phyloP scores from a whole-genome alignment of 2,888 invertebrate genomes.

The Ephialtes manifestator region DNA sequence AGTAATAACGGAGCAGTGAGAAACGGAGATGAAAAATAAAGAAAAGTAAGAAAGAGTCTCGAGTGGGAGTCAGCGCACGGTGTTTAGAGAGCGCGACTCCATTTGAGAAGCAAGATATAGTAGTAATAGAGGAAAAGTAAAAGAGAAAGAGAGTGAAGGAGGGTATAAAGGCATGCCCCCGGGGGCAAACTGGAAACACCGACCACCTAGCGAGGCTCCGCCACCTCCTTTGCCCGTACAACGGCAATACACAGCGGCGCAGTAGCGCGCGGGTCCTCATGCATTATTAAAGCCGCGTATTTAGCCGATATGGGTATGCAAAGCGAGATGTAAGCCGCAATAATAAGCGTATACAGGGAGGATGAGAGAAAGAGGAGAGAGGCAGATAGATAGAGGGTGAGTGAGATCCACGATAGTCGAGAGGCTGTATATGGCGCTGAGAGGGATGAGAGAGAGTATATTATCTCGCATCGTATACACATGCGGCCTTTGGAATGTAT shows the following conservation, averaged over 20 bases:
- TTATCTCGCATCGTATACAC: slow-evolving; percentile 37
- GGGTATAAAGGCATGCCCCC: slow-evolving; percentile 61
- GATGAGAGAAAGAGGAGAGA: slow-evolving; percentile 30
- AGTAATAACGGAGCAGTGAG: slow-evolving; percentile 61
- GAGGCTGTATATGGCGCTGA: slow-evolving; percentile 54
- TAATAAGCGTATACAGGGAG: slow-evolving; percentile 79
- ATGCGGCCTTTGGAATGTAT: slow-evolving; percentile 27
- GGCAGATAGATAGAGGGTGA: slow-evolving; percentile 76
- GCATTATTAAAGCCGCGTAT: slow-evolving; percentile 84
- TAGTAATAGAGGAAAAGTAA: slow-evolving; percentile 42
- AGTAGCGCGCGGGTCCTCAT: slow-evolving; percentile 72
- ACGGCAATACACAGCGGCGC: slow-evolving; percentile 85
- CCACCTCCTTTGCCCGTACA: slow-evolving; percentile 86
- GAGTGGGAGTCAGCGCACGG: slow-evolving; percentile 1
- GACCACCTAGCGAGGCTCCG: slow-evolving; percentile 83
- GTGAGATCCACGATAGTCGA: slow-evolving; percentile 4
- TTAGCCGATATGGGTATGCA: slow-evolving; percentile 83
- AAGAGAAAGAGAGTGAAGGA: slow-evolving; percentile 39
- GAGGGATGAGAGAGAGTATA: slow-evolving; percentile 62
- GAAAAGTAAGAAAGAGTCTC: slow-evolving; percentile 1
- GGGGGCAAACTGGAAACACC: slow-evolving; percentile 74
- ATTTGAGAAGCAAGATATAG: slow-evolving; percentile 51
- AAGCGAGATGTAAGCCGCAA: slow-evolving; percentile 83
- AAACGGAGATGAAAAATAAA: slow-evolving; percentile 5
- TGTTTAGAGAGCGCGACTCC: slow-evolving; percentile 41